phyloP scores from a whole-genome alignment of 2,113 vertebrate genomes.

The Axis porcinus region DNA sequence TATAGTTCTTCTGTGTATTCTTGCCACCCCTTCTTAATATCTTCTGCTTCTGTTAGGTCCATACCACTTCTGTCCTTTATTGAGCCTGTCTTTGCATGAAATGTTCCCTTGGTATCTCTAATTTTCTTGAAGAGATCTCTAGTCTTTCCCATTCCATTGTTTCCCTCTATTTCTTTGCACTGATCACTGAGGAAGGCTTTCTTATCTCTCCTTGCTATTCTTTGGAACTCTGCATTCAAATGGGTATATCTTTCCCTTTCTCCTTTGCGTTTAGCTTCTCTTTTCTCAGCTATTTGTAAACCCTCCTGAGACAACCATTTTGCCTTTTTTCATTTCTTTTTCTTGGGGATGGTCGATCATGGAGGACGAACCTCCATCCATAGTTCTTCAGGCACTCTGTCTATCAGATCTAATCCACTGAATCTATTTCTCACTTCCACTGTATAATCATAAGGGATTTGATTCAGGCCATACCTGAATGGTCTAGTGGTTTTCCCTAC shows the following conservation, averaged over 20 bases:
- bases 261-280: not conserved
- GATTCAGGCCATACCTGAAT: not conserved
- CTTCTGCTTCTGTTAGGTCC: not conserved
- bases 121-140: not conserved
- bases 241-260: not conserved
- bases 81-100: not conserved
- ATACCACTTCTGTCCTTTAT: not conserved
- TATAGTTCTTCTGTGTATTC: not conserved
- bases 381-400: not conserved
- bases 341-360: not conserved
- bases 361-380: not conserved
- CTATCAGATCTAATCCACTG: not conserved
- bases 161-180: not conserved
- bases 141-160: not conserved
- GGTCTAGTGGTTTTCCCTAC: not conserved
- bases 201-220: not conserved
- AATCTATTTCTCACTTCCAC: not conserved
- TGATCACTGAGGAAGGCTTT: not conserved
- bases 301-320: not conserved
- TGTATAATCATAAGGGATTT: not conserved
- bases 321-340: not conserved
- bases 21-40: not conserved
- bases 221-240: not conserved
- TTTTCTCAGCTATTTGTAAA: not conserved
- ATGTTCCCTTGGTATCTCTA: not conserved